A percentile compares a stretch with the other conserved stretches of the same genome.
These are phyloP conservation scores for Holcopasites calliopsidis DNA, from an alignment of 1,140 invertebrate genomes.

Conservation along the genomic window DNA sequence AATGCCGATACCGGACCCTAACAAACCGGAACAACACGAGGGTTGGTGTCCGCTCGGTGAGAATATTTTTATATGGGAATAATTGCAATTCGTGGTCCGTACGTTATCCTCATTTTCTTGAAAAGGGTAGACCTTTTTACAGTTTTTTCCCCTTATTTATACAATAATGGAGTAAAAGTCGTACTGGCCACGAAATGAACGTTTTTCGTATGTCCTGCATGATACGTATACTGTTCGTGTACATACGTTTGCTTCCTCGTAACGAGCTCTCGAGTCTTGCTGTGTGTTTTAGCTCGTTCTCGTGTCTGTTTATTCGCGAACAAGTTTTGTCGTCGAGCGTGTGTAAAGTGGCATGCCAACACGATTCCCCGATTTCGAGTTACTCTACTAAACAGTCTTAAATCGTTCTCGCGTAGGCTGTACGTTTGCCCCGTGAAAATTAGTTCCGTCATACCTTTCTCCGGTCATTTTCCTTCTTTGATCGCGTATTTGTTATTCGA, in stretches of 20 bases:
- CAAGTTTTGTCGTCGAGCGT: neutral
- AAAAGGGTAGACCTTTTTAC: neutral
- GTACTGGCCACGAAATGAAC: constrained; percentile 50
- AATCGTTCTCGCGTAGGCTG: neutral
- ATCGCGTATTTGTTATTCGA: too few relatives aligned
- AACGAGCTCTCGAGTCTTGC: constrained; percentile 10
- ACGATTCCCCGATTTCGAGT: neutral
- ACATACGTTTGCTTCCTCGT: constrained; percentile 40
- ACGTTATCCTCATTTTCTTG: neutral
- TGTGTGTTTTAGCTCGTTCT: neutral
- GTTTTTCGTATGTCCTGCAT: constrained; percentile 53
- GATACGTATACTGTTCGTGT: constrained; percentile 51
- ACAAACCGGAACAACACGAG: constrained; percentile 92
- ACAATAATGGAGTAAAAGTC: neutral
- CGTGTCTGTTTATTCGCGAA: neutral
- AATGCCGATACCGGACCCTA: constrained; percentile 89
- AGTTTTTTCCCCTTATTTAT: too few relatives aligned
- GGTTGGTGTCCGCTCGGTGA: constrained; percentile 91
- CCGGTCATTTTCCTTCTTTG: neutral
- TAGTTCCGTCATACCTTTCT: neutral
- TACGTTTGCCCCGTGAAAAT: neutral
- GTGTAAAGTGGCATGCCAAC: constrained; percentile 16
- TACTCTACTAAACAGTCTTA: neutral
- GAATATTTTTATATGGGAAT: constrained; percentile 76
- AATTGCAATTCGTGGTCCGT: constrained; percentile 65